A percentile compares a stretch with the other conserved stretches of the same genome.
Conservation (phyloP, 2,888 invertebrate genomes). For the Drosophila borborema region DNA sequence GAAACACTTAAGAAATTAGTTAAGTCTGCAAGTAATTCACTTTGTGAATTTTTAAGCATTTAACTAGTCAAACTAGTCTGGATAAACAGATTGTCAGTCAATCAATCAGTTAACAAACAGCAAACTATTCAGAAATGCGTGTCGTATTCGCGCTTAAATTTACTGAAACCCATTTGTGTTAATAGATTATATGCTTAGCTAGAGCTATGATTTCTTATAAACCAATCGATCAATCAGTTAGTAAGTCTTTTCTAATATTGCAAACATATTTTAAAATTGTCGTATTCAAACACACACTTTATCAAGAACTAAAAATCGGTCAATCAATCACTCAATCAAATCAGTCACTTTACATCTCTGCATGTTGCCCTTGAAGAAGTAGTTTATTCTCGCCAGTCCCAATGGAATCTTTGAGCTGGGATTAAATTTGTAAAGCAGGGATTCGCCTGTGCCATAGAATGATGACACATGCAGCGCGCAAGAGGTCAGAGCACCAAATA, state of each 20-base stretch:
- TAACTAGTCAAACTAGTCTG: neutral
- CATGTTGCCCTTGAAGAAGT: constrained; percentile 98
- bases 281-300: too few relatives aligned
- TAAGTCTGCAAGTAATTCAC: neutral
- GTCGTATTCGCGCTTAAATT: neutral
- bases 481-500: constrained; percentile 98
- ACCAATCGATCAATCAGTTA: neutral
- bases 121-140: neutral
- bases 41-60: neutral
- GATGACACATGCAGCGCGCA: constrained; percentile 96
- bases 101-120: neutral
- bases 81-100: neutral
- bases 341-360: too few relatives aligned
- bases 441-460: constrained; percentile 99
- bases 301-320: too few relatives aligned
- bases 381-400: constrained; percentile 99
- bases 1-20: neutral
- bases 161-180: neutral
- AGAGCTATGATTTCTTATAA: neutral
- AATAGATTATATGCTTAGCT: neutral
- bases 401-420: constrained; percentile 96
- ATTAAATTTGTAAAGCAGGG: constrained; percentile 94
- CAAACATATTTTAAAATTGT: too few relatives aligned
- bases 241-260: too few relatives aligned
- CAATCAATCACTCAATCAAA: too few relatives aligned